Conservation (phyloP, 2,888 invertebrate genomes). For the Caenorhabditis sinica region DNA sequence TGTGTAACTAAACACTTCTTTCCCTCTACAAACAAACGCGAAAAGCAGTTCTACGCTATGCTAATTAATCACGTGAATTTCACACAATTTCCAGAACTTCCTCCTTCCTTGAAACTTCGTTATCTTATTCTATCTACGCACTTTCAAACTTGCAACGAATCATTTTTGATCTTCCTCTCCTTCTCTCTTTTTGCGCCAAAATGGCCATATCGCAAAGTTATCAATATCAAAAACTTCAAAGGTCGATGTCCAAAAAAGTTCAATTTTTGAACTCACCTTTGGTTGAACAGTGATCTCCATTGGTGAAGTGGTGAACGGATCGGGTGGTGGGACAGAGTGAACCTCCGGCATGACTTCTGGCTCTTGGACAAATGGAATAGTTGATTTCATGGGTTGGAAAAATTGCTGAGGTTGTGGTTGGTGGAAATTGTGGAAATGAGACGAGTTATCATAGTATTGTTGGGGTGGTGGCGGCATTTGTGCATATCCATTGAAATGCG, state of each 20-base stretch:
- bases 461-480: not conserved
- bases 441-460: not conserved
- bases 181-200: not conserved
- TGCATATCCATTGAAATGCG: conserved; percentile 13
- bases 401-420: conserved; percentile 26
- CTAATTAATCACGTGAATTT: conserved; percentile 4
- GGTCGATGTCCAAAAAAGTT: conserved; percentile 23
- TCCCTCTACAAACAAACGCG: not conserved
- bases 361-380: not conserved
- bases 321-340: conserved; percentile 51
- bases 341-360: not conserved
- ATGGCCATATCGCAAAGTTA: not conserved
- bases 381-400: not conserved
- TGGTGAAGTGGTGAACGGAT: conserved; percentile 42
- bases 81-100: not conserved
- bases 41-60: not conserved
- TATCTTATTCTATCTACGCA: not conserved
- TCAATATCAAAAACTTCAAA: not conserved
- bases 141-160: not conserved
- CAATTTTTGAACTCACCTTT: conserved; percentile 26
- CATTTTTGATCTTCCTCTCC: conserved; percentile 16
- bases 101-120: not conserved
- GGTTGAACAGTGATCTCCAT: conserved; percentile 13
- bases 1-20: not conserved
- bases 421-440: conserved; percentile 7